Evolutionary conservation across 37 sponge, comb jelly and placozoan genomes (phyloP).

Genomic region (Petrosia ficiformis): DNA sequence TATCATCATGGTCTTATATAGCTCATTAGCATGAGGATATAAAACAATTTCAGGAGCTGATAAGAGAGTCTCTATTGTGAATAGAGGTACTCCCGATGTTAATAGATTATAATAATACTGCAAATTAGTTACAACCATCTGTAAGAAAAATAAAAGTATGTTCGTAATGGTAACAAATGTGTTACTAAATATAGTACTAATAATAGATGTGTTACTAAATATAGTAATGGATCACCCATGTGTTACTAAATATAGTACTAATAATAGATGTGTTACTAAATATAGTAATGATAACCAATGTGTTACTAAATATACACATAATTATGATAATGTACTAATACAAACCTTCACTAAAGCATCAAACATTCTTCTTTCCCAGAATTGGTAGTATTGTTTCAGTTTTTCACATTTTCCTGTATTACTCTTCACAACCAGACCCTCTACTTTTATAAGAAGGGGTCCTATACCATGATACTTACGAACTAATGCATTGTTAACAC

Average conservation of each 20-base stretch:
- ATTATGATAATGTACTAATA: no score
- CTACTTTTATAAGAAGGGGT: constrained; percentile 96
- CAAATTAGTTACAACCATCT: constrained; percentile 90
- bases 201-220: no score
- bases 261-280: no score
- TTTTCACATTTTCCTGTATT: constrained; percentile 88
- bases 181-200: no score
- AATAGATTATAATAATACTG: constrained; percentile 54
- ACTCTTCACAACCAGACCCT: constrained; percentile 90
- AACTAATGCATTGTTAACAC: constrained; percentile 52
- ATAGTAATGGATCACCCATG: no score
- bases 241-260: no score
- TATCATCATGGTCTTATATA: constrained; percentile 71
- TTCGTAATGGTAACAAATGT: no score
- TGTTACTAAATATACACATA: no score
- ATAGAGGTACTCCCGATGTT: constrained; percentile 66
- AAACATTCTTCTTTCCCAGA: constrained; percentile 93
- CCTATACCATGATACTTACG: constrained; percentile 96
- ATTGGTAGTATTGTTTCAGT: constrained; percentile 74
- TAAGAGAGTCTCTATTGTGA: constrained; percentile 90
- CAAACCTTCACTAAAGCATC: constrained; percentile 77
- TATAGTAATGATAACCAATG: not conserved
- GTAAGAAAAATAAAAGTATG: not conserved
- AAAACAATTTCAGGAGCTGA: constrained; percentile 91
- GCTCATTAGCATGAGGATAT: constrained; percentile 89